Evolutionary conservation across 1,140 invertebrate species (phyloP).

Genomic region (Zophobas morio): DNA sequence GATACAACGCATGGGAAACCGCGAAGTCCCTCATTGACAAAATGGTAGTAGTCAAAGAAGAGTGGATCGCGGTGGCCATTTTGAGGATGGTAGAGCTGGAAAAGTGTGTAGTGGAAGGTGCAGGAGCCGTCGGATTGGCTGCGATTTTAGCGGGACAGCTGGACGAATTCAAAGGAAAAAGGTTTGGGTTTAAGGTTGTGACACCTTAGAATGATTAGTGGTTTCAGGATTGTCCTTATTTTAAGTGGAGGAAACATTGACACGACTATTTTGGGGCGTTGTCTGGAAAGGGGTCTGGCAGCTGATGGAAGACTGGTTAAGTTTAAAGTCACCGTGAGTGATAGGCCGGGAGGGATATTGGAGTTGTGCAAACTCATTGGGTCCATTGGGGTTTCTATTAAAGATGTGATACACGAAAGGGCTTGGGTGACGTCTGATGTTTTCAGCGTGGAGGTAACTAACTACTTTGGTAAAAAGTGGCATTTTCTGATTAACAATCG

Average conservation of each 20-base stretch:
- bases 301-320: constrained; percentile 90
- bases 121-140: constrained; percentile 89
- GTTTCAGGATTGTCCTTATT: constrained; percentile 83
- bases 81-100: constrained; percentile 89
- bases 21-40: constrained; percentile 85
- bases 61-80: constrained; percentile 92
- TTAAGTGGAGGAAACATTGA: constrained; percentile 95
- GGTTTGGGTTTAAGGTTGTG: constrained; percentile 70
- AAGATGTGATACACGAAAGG: constrained; percentile 94
- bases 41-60: constrained; percentile 85
- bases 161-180: constrained; percentile 89
- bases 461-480: constrained; percentile 43
- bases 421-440: constrained; percentile 93
- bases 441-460: constrained; percentile 83
- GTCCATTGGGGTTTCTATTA: constrained; percentile 88
- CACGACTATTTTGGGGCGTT: constrained; percentile 89
- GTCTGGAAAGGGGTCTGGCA: constrained; percentile 90
- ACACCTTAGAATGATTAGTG: neutral
- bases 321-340: constrained; percentile 89
- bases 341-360: constrained; percentile 89
- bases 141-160: constrained; percentile 88
- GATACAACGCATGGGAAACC: constrained; percentile 90
- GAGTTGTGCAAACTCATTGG: constrained; percentile 86
- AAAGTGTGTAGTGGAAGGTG: constrained; percentile 95
- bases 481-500: constrained; percentile 57